Evolutionary conservation across 2,797 vertebrate species (phyloP).

Genomic region (Eleutherodactylus coqui): DNA sequence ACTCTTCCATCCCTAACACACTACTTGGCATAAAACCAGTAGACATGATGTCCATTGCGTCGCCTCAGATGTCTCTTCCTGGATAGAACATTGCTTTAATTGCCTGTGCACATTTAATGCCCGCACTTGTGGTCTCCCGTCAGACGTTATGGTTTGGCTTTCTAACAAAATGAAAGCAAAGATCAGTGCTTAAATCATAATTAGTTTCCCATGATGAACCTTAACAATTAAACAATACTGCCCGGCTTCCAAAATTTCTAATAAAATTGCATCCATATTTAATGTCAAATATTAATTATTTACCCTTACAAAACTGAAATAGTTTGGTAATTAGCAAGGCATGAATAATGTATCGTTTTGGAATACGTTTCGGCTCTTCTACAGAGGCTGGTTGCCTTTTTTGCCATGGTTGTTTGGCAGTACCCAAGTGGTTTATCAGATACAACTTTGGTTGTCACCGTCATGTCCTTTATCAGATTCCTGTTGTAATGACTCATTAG

Average conservation of each 20-base stretch:
- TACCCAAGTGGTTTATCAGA: background rate
- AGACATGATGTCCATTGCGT: background rate
- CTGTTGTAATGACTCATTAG: background rate
- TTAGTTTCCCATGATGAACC: slow-evolving; percentile 63
- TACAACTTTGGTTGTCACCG: background rate
- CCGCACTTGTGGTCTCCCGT: background rate
- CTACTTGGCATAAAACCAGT: background rate
- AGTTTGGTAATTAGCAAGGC: slow-evolving; percentile 71
- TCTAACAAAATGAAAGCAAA: slow-evolving; percentile 57
- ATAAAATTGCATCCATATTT: slow-evolving; percentile 80
- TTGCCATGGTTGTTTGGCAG: slow-evolving; percentile 24
- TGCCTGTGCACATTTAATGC: background rate
- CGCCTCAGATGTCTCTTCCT: background rate
- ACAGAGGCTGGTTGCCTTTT: slow-evolving; percentile 56
- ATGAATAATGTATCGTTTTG: slow-evolving; percentile 74
- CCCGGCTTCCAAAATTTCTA: slow-evolving; percentile 72
- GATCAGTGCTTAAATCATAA: slow-evolving; percentile 45
- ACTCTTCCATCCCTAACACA: background rate
- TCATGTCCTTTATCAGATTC: background rate
- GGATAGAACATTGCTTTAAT: background rate
- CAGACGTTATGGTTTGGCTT: slow-evolving; percentile 40
- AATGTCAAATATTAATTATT: slow-evolving; percentile 80
- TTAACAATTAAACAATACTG: slow-evolving; percentile 67
- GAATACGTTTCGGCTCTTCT: slow-evolving; percentile 47
- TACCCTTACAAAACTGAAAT: slow-evolving; percentile 76